Percentiles rank a stretch among this genome's conserved stretches.
These are phyloP conservation scores for Autographa gamma DNA, from an alignment of 2,888 invertebrate genomes.

Conservation along the genomic window DNA sequence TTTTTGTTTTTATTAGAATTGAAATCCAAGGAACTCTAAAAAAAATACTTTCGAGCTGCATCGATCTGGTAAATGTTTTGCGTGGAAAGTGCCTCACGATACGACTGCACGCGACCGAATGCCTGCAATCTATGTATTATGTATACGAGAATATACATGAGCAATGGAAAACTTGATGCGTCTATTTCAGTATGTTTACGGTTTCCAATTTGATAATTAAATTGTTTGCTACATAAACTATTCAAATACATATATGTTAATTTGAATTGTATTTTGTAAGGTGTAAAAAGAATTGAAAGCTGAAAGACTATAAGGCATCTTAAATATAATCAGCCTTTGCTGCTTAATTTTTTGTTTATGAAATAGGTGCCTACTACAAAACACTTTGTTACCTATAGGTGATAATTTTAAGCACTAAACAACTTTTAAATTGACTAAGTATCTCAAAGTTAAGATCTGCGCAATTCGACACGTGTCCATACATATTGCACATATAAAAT, in stretches of 20 bases:
- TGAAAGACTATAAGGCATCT: too few species aligned
- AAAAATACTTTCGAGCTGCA: constrained; percentile 81
- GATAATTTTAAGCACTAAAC: too few species aligned
- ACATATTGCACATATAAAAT: too few species aligned
- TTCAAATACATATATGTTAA: too few species aligned
- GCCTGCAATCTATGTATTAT: constrained; percentile 60
- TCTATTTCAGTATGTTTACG: constrained; percentile 32
- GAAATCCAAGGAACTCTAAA: constrained; percentile 59
- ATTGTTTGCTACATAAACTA: neutral
- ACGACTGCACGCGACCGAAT: constrained; percentile 73
- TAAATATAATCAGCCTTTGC: too few species aligned
- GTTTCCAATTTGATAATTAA: constrained; percentile 24
- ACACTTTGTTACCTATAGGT: too few species aligned
- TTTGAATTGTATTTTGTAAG: neutral
- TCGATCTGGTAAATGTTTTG: constrained; percentile 74
- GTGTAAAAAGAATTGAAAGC: neutral
- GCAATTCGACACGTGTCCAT: too few species aligned
- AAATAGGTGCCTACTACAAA: too few species aligned
- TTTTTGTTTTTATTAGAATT: too few species aligned
- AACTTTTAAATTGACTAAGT: too few species aligned
- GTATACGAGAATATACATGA: constrained; percentile 52
- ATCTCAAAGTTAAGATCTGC: too few species aligned
- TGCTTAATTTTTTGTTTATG: too few species aligned
- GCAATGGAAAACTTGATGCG: constrained; percentile 41
- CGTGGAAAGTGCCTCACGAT: constrained; percentile 80